Base-by-base conservation (phyloP, 2,113 vertebrate genomes). In the Aspidoscelis tigris region DNA sequence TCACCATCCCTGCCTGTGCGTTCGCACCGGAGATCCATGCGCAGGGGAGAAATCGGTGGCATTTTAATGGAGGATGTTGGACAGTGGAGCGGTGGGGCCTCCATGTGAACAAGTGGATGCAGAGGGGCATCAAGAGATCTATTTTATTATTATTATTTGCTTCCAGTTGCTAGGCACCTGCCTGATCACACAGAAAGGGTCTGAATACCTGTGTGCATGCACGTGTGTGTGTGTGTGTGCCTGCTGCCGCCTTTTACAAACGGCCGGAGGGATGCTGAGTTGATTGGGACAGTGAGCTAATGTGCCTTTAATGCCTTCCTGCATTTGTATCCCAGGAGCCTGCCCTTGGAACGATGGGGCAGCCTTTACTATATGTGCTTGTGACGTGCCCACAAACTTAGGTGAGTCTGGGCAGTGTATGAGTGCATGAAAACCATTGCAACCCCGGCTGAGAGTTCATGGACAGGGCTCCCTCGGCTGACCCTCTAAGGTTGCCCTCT, bases 231-330 rank as follows among this genome's bases (percentile, higher is more conserved):
- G 11, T 0, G 39, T 0, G 73, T 41, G 0, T 0, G 0, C 5
- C 1, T 11, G 0, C 12, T 0, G 69, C 3, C 24, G 22, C 47
- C 82, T 39, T 70, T 1, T 69, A 4, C 18, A 1, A 39, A 80
- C 33, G 75, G 16, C 58, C 79, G 26, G 43, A n/a, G 80, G 71
- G 50, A 18, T 18, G 84, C 1, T 4, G 1, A 88, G 72, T 55
- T 50, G 88, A 90, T 43, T 43, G 89, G 92, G 93, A 93, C 92
- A 90, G 92, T 90, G 92, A 91, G 95, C 94, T 96, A 96, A 96
- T 96, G 96, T 88, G 89, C 88, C 18, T 82, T 92, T 96, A 95
- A 96, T 96, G 92, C 96, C 95, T 87, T 81, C 94, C 94, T 84
- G 96, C 89, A 76, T 80, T 55, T 90, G 89, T 92, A 94, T 94